A percentile compares a stretch with the other conserved stretches of the same genome.
Conservation (phyloP, 1,140 invertebrate genomes). For the Atta cephalotes region DNA sequence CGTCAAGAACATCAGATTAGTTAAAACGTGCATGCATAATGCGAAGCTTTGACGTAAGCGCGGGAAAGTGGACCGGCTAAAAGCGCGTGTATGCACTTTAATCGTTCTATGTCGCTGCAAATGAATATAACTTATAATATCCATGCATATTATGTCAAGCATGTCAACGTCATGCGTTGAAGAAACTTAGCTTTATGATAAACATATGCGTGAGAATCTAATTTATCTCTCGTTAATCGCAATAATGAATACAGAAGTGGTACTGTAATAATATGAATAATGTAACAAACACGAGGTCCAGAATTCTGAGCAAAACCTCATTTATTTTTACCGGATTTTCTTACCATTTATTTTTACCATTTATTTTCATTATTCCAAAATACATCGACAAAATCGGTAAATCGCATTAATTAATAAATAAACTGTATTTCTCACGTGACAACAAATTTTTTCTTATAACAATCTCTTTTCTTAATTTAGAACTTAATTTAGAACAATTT, state of each 20-base stretch:
- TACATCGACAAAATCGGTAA: constrained; percentile 9
- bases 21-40: constrained; percentile 55
- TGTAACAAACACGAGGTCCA: neutral
- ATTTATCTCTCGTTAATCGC: neutral
- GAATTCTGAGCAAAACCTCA: neutral
- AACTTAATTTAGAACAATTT: constrained; percentile 13
- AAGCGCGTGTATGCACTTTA: neutral
- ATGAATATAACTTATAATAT: constrained; percentile 37
- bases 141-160: neutral
- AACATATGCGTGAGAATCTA: neutral
- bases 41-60: constrained; percentile 42
- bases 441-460: neutral
- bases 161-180: neutral
- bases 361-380: neutral
- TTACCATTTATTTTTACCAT: neutral
- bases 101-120: neutral
- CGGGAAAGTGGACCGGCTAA: neutral
- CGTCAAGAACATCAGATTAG: constrained; percentile 53
- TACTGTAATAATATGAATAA: constrained; percentile 26
- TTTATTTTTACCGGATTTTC: too few relatives aligned
- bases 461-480: neutral
- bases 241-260: neutral
- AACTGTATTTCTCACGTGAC: neutral
- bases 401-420: neutral
- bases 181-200: neutral